Conservation (phyloP, 2,888 invertebrate genomes). For the Folsomia manolachei region DNA sequence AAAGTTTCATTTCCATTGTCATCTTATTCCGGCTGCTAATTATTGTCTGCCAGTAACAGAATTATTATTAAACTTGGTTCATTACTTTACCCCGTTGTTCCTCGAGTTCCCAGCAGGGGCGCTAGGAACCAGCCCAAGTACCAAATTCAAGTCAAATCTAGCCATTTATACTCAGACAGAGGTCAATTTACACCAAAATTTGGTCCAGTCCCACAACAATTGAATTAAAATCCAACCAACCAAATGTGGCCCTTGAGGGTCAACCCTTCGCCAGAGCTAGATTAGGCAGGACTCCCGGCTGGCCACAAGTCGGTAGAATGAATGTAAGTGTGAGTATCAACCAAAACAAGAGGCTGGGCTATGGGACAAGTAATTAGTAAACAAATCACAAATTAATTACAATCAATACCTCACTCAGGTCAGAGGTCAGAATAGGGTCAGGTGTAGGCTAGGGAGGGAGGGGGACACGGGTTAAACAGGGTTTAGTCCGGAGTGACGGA, state of each 20-base stretch:
- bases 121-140: not conserved
- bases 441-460: not conserved
- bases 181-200: not conserved
- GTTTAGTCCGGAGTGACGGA: not conserved
- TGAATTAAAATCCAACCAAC: not conserved
- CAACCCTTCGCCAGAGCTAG: not conserved
- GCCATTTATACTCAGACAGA: not conserved
- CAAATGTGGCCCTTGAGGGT: conserved; percentile 2
- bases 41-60: too few species aligned
- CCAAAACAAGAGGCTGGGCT: not conserved
- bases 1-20: too few species aligned
- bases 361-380: too few species aligned
- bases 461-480: not conserved
- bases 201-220: not conserved
- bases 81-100: too few species aligned
- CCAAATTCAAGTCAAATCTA: not conserved
- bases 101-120: too few species aligned
- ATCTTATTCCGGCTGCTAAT: too few species aligned
- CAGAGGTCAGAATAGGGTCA: too few species aligned
- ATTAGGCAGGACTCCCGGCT: not conserved
- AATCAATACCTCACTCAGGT: not conserved
- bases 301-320: not conserved
- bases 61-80: too few species aligned
- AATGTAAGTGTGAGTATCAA: not conserved
- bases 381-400: not conserved